Evolutionary conservation across 2,797 vertebrate genomes (phyloP), one percentile per base, ranked within the genome.

Genomic region (Epinephelus awoara): DNA sequence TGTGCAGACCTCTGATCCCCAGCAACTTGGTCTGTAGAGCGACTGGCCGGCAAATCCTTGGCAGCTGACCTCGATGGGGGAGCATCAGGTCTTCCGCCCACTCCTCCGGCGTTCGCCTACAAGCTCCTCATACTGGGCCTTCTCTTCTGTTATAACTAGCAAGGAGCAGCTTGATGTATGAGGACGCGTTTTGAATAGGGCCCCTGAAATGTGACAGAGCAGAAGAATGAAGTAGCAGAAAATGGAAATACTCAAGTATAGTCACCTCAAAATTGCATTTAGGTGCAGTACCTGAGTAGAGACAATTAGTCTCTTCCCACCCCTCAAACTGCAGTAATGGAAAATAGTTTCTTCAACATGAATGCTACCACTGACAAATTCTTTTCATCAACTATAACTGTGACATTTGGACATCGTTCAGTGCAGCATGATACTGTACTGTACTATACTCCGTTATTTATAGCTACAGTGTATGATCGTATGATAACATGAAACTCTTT

Each of bases 341-440:
- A 9, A 46, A 64, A 46, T 18, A 12, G 13, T 34, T 38, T 18
- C 50, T 23, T 51, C 6, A 50, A 25, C 46, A 40, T 42, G 4
- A 68, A 49, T 64, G 56, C n/a, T 77, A 56, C 40, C 34, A 8
- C 34, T 34, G 40, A 11, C 12, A 2, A 46, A 47, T 46, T 11
- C 42, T 40, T 42, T 47, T 12, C 38, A 4, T 67, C 2, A 17
- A 17, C 34, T 49, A 2, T 10, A 10, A 18, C 4, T 3, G 13
- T 19, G 17, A 34, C 29, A 34, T 34, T 34, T n/a, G 9, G 27
- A n/a, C 27, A 38, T 29, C 2, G 5, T 6, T 9, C 25, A 25
- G 11, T 8, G 0, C 10, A 21, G 2, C 13, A 3, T 9, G 6
- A 10, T 6, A 46, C n/a, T n/a, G n/a, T n/a, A n/a, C n/a, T n/a